Conservation (phyloP, 23 tunicate genomes). For the Ascidia mentula region DNA sequence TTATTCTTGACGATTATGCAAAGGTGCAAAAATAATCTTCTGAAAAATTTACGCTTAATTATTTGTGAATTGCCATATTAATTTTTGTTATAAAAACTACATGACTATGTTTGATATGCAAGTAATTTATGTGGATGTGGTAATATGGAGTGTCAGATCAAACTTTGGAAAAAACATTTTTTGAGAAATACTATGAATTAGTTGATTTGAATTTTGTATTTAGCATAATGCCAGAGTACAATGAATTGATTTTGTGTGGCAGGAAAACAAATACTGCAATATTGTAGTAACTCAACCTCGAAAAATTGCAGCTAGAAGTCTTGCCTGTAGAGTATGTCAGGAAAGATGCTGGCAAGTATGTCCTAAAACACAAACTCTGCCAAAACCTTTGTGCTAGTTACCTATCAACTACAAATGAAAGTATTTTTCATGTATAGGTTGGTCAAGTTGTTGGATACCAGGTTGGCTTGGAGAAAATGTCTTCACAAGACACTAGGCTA, state of each 20-base stretch:
- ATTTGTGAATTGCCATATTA: no score
- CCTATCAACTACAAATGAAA: neutral
- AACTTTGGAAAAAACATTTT: no score
- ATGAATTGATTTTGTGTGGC: neutral
- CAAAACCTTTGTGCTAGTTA: neutral
- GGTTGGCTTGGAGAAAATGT: slow-evolving; percentile 84
- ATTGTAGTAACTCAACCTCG: slow-evolving; percentile 92
- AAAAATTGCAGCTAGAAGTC: slow-evolving; percentile 80
- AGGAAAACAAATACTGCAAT: slow-evolving; percentile 54
- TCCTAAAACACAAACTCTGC: neutral
- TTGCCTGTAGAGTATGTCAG: slow-evolving; percentile 78
- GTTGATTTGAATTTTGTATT: no score
- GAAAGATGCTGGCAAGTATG: slow-evolving; percentile 68
- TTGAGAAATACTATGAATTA: no score
- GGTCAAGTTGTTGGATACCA: slow-evolving; percentile 97
- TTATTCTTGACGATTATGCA: slow-evolving; percentile 71
- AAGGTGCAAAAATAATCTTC: neutral
- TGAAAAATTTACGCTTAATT: no score
- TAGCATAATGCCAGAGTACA: no score
- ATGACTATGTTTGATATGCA: no score
- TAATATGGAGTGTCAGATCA: no score
- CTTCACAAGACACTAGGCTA: slow-evolving; percentile 83
- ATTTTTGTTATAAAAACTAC: no score
- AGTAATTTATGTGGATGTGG: no score
- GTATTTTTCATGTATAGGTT: slow-evolving; percentile 1